phyloP scores from a whole-genome alignment of 2,888 invertebrate genomes.

The Aphrophora alni region DNA sequence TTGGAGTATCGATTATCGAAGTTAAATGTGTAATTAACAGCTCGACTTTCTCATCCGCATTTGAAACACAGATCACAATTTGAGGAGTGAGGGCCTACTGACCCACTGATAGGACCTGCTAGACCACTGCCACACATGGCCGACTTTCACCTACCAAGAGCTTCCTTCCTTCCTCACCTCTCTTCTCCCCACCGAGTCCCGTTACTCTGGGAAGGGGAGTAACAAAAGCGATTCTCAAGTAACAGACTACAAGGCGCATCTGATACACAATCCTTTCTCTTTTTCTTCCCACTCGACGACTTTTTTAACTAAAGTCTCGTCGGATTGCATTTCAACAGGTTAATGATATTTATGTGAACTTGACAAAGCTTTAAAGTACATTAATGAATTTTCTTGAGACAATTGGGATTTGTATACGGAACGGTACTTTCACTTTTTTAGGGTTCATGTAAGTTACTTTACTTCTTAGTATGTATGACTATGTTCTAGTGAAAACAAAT shows the following conservation, averaged over 20 bases:
- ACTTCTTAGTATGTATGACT: too few species aligned
- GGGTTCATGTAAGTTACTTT: too few species aligned
- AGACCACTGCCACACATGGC: background rate
- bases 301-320: background rate
- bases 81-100: background rate
- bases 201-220: background rate
- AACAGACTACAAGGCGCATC: background rate
- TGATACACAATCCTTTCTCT: background rate
- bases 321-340: background rate
- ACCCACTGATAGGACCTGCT: background rate
- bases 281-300: background rate
- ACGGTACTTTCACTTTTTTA: too few species aligned
- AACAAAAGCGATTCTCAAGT: conserved; percentile 2
- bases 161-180: background rate
- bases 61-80: conserved; percentile 9
- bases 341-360: background rate
- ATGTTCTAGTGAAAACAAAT: too few species aligned
- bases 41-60: background rate
- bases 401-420: too few species aligned
- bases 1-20: background rate
- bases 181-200: background rate
- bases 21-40: background rate
- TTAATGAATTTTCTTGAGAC: too few species aligned
- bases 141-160: background rate
- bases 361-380: background rate